These are phyloP conservation scores for Astyanax mexicanus DNA, from an alignment of 2,797 vertebrate species.

Conservation along the genomic window DNA sequence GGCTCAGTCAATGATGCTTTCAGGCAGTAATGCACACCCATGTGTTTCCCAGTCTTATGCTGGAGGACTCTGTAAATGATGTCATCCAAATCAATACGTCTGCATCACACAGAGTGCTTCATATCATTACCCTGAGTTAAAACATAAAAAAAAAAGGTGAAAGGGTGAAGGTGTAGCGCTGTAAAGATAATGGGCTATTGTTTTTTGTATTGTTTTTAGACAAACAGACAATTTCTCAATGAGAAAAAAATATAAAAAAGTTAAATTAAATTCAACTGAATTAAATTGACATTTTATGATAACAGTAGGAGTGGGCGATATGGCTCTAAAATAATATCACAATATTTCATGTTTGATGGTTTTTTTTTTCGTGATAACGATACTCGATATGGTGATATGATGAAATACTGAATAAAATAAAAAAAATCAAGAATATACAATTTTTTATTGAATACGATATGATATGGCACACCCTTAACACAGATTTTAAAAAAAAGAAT, in stretches of 20 bases:
- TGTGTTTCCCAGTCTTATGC: slow-evolving; percentile 27
- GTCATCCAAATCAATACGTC: slow-evolving; percentile 55
- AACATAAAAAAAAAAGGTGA: slow-evolving; percentile 6
- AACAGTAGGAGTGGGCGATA: too few relatives aligned
- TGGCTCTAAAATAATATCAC: too few relatives aligned
- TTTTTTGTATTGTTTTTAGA: not conserved
- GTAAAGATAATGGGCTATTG: not conserved
- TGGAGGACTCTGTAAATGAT: slow-evolving; percentile 47
- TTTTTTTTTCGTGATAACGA: too few relatives aligned
- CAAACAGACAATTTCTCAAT: not conserved
- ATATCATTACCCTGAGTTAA: slow-evolving; percentile 15
- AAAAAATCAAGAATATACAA: too few relatives aligned
- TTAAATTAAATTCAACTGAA: not conserved
- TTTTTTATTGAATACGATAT: too few relatives aligned
- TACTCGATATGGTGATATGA: too few relatives aligned
- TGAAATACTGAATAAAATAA: too few relatives aligned
- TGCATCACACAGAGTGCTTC: slow-evolving; percentile 33
- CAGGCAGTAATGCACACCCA: slow-evolving; percentile 38
- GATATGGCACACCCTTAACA: too few relatives aligned
- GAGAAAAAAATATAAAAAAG: too few relatives aligned
- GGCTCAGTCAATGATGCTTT: slow-evolving; percentile 56
- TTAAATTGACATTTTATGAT: not conserved
- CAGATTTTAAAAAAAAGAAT: too few relatives aligned
- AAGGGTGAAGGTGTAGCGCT: not conserved
- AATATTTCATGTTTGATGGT: too few relatives aligned